Evolutionary conservation across 2,888 invertebrate species (phyloP), one percentile per base, ranked within the genome.

Genomic region (Lysandra coridon): DNA sequence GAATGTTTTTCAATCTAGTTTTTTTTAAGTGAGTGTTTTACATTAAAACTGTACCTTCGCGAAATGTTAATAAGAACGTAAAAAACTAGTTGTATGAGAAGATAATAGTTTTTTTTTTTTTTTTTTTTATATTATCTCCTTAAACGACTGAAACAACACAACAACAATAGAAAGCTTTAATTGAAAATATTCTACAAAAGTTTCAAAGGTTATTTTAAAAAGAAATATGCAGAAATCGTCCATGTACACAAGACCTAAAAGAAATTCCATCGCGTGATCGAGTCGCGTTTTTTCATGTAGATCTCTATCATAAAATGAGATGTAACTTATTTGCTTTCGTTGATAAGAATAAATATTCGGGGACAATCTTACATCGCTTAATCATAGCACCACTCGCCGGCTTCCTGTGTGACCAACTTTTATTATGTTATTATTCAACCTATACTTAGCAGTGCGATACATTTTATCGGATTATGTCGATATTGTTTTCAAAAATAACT

Each of bases 251-350:
- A 12, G 69, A 30, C 81, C 80, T 73, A 57, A 57, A 14, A 75
- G 53, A 14, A 75, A 76, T 76, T 53, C 37, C 81, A 78, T 91
- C 80, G 91, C 91, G 91, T 91, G 91, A 85, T 86, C 83, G 76
- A 80, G 80, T 84, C 79, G 83, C 85, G 84, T 87, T 86, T 84
- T 86, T 86, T 86, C 86, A 82, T 87, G 86, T 86, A 87, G 91
- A 91, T 90, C 79, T 80, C 82, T 85, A 91, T 91, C 91, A 85
- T 84, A 83, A 88, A 91, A 91, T 88, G 86, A 90, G 91, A 91
- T 91, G 91, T 91, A 88, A 90, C 87, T 89, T 90, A 90, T 89
- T 90, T 87, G 86, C 86, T 88, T 78, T 78, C 44, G 40, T 78
- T 64, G 62, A 78, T 64, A 78, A 64, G 23, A 78, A 69, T 64